These are phyloP conservation scores for Arion vulgaris DNA, from an alignment of 1,140 invertebrate genomes.

Conservation along the genomic window DNA sequence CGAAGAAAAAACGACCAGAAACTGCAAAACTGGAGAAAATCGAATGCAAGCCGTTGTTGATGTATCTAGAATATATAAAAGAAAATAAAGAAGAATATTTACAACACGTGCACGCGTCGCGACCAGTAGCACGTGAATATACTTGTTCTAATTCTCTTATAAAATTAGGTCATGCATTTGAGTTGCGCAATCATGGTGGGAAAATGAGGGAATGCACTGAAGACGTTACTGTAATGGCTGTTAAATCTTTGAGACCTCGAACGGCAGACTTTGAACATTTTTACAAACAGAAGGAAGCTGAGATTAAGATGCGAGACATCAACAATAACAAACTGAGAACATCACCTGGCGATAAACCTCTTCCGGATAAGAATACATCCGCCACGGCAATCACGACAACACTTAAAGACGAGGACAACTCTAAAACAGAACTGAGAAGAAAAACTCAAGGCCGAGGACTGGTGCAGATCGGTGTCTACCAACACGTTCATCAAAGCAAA, in stretches of 20 bases:
- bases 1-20: constrained; percentile 33
- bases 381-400: constrained; percentile 2
- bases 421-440: constrained; percentile 59
- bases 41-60: constrained; percentile 53
- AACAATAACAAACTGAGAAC: constrained; percentile 31
- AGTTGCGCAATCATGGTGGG: constrained; percentile 49
- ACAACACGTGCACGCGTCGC: constrained; percentile 37
- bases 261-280: constrained; percentile 30
- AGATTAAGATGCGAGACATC: constrained; percentile 24
- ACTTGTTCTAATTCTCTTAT: constrained; percentile 39
- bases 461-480: constrained; percentile 53
- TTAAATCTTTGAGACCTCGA: constrained; percentile 30
- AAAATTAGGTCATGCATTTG: constrained; percentile 49
- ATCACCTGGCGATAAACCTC: constrained; percentile 38
- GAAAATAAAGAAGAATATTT: constrained; percentile 60
- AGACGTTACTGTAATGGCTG: constrained; percentile 32
- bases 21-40: constrained; percentile 15
- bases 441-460: constrained; percentile 55
- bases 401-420: constrained; percentile 42
- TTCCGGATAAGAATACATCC: not conserved
- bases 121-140: constrained; percentile 35
- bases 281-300: constrained; percentile 30
- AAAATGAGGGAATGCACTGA: constrained; percentile 21
- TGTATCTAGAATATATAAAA: constrained; percentile 60
- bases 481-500: constrained; percentile 52